Evolutionary conservation across 2,113 vertebrate species (phyloP).

Genomic region (Tylochromis polylepis): DNA sequence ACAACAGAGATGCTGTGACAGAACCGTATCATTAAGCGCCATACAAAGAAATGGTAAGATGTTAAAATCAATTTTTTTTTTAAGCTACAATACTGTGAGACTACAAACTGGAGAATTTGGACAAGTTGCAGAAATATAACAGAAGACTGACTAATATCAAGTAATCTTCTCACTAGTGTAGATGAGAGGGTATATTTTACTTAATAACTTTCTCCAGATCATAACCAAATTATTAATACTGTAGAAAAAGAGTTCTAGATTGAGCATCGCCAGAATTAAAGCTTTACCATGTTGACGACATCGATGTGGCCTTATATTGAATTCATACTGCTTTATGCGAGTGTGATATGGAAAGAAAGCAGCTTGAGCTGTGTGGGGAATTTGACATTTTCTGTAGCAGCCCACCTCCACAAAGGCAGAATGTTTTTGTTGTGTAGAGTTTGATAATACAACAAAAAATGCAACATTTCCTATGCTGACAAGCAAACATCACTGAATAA

Average conservation of each 20-base stretch:
- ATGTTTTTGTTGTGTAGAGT: conserved; percentile 45
- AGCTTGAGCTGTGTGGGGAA: neutral
- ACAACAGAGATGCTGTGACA: neutral
- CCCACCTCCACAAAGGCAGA: conserved; percentile 20
- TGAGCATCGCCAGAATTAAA: neutral
- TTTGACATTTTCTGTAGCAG: neutral
- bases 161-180: neutral
- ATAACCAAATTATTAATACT: neutral
- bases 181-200: neutral
- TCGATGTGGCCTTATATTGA: neutral
- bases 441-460: conserved; percentile 40
- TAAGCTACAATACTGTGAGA: neutral
- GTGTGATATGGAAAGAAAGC: neutral
- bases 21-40: neutral
- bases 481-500: conserved; percentile 60
- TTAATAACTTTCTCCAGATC: conserved; percentile 4
- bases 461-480: conserved; percentile 31
- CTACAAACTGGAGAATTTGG: neutral
- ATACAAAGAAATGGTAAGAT: neutral
- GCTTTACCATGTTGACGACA: neutral
- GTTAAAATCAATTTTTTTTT: neutral
- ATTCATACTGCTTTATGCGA: neutral
- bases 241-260: neutral
- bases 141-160: neutral
- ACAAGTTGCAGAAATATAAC: neutral